These are phyloP conservation scores for Stichopus chloronotus DNA, from an alignment of 35 echinoderm and acorn worm species.

Conservation along the genomic window DNA sequence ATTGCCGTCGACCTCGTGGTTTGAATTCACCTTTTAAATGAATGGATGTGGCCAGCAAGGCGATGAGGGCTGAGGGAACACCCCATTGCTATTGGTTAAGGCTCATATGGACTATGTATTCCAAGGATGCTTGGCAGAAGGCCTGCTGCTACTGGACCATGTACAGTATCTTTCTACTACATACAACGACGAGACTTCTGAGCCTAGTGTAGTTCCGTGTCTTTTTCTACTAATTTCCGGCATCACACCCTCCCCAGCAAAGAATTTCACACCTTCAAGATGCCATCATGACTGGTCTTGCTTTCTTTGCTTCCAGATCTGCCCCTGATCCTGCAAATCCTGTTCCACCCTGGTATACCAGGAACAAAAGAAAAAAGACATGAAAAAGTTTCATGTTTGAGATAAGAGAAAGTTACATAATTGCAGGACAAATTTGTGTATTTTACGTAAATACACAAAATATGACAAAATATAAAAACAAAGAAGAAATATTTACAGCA, in stretches of 20 bases:
- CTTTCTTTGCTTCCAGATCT: slow-evolving; percentile 79
- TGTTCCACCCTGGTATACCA: slow-evolving; percentile 97
- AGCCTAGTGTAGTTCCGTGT: too few relatives aligned
- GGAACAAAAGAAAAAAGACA: slow-evolving; percentile 34
- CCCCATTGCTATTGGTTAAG: too few relatives aligned
- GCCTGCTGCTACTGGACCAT: too few relatives aligned
- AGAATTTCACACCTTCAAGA: slow-evolving; percentile 51
- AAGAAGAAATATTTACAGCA: background rate
- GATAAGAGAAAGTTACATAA: background rate
- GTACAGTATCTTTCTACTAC: too few relatives aligned
- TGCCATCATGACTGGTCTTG: slow-evolving; percentile 99
- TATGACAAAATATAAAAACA: background rate
- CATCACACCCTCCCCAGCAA: background rate
- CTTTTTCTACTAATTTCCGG: background rate
- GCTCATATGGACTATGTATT: too few relatives aligned
- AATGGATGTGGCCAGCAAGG: too few relatives aligned
- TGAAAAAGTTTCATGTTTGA: background rate
- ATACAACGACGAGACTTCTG: too few relatives aligned
- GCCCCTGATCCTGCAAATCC: slow-evolving; percentile 92
- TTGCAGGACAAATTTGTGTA: background rate
- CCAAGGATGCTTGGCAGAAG: too few relatives aligned
- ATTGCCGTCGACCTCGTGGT: too few relatives aligned
- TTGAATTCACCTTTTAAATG: too few relatives aligned
- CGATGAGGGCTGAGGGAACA: too few relatives aligned
- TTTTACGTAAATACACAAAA: background rate